phyloP scores from a whole-genome alignment of 1,140 invertebrate species.

The Rhagoletis zephyria region DNA sequence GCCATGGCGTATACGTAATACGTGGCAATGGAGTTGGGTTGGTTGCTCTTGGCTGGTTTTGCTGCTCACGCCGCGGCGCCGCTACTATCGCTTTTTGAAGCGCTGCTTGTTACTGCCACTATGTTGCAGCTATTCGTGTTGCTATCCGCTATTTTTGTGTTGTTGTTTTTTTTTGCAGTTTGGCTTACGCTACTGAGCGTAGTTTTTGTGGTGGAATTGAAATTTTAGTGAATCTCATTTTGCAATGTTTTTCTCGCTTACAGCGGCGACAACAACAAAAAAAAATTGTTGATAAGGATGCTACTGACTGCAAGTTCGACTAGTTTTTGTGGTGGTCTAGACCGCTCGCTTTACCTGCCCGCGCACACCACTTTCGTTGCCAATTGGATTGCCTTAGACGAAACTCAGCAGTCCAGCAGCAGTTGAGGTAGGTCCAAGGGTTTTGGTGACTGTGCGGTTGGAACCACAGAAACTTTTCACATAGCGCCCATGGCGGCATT shows the following conservation, averaged over 20 bases:
- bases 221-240: conserved; percentile 40
- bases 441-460: conserved; percentile 20
- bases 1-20: background rate
- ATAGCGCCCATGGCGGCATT: background rate
- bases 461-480: conserved; percentile 18
- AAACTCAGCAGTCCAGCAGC: background rate
- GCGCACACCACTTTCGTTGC: background rate
- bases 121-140: background rate
- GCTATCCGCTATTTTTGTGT: background rate
- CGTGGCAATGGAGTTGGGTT: background rate
- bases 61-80: background rate
- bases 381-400: background rate
- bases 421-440: conserved; percentile 27
- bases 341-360: background rate
- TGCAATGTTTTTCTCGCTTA: conserved; percentile 24
- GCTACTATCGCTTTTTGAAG: background rate
- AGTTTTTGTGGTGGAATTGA: conserved; percentile 19
- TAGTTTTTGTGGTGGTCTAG: conserved; percentile 17
- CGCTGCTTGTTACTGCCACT: background rate
- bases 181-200: background rate
- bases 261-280: conserved; percentile 3
- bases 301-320: background rate
- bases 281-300: background rate
- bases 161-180: background rate
- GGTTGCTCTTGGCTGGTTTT: too few relatives aligned